Evolutionary conservation across 2,113 vertebrate species (phyloP).

Genomic region (Vombatus ursinus): DNA sequence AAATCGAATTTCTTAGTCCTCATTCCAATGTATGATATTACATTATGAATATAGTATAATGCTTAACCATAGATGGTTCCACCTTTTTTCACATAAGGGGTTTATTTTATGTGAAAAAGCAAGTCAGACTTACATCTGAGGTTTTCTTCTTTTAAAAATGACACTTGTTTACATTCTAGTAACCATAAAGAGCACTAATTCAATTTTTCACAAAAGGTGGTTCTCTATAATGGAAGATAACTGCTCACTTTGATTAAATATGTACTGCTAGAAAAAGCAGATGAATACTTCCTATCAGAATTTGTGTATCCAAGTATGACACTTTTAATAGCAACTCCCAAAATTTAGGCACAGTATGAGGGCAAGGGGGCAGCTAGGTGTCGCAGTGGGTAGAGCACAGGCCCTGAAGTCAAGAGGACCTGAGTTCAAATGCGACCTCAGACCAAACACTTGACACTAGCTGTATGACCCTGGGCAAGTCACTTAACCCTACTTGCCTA

Average conservation of each 20-base stretch:
- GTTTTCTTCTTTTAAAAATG: background rate
- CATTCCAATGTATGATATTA: slow-evolving; percentile 31
- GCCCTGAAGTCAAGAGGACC: too few species aligned
- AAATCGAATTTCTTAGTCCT: slow-evolving; percentile 38
- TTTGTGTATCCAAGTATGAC: background rate
- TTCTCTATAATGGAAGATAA: slow-evolving; percentile 18
- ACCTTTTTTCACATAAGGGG: slow-evolving; percentile 31
- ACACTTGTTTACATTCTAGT: slow-evolving; percentile 19
- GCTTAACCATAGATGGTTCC: slow-evolving; percentile 4
- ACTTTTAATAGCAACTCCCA: background rate
- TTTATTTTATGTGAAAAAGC: slow-evolving; percentile 5
- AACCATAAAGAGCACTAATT: background rate
- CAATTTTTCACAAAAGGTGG: background rate
- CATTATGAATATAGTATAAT: slow-evolving; percentile 30
- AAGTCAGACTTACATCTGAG: background rate
- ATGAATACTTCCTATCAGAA: background rate
- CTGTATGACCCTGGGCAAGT: too few species aligned
- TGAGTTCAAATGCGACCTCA: too few species aligned
- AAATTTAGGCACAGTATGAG: background rate
- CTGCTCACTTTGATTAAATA: slow-evolving; percentile 38
- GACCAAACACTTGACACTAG: too few species aligned
- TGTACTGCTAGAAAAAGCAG: background rate
- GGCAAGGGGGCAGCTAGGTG: background rate
- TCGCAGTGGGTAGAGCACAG: too few species aligned
- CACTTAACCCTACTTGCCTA: too few species aligned